Conservation (phyloP, 2,888 invertebrate genomes). For the Phania funesta region DNA sequence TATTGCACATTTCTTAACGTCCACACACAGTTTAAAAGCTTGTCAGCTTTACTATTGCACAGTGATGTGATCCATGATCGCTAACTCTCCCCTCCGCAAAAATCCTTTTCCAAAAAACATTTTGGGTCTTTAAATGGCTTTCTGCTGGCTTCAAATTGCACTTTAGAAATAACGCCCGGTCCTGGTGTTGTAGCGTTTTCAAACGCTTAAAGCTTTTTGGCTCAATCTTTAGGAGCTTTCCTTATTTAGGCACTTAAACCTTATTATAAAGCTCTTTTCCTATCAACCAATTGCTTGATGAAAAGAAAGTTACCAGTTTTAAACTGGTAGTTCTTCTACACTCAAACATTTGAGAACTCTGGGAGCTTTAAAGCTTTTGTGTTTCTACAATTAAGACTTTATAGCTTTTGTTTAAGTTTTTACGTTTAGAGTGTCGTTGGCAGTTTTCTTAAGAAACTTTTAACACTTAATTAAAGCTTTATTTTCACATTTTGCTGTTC, state of each 20-base stretch:
- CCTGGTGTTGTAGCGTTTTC: conserved; percentile 56
- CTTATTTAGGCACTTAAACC: conserved; percentile 16
- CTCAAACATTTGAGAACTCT: conserved; percentile 62
- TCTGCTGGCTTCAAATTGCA: conserved; percentile 69
- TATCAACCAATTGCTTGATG: conserved; percentile 25
- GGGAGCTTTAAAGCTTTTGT: conserved; percentile 72
- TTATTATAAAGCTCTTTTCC: conserved; percentile 50
- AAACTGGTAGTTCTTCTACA: not conserved
- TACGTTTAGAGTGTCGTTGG: conserved; percentile 27
- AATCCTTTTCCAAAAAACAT: not conserved
- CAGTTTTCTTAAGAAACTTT: not conserved
- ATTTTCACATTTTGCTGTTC: conserved; percentile 31
- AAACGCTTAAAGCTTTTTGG: conserved; percentile 64
- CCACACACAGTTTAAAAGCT: conserved; percentile 41
- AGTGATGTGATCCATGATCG: conserved; percentile 24
- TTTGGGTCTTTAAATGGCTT: not conserved
- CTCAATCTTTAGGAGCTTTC: conserved; percentile 65
- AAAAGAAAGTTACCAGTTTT: not conserved
- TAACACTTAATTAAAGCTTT: conserved; percentile 57
- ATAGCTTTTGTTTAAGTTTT: conserved; percentile 33
- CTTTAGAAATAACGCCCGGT: conserved; percentile 72
- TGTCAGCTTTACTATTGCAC: conserved; percentile 57
- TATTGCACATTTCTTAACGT: conserved; percentile 59
- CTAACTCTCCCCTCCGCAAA: conserved; percentile 17
- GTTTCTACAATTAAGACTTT: conserved; percentile 62